phyloP scores from a whole-genome alignment of 2,888 invertebrate genomes.

The Pegoplata infirma region DNA sequence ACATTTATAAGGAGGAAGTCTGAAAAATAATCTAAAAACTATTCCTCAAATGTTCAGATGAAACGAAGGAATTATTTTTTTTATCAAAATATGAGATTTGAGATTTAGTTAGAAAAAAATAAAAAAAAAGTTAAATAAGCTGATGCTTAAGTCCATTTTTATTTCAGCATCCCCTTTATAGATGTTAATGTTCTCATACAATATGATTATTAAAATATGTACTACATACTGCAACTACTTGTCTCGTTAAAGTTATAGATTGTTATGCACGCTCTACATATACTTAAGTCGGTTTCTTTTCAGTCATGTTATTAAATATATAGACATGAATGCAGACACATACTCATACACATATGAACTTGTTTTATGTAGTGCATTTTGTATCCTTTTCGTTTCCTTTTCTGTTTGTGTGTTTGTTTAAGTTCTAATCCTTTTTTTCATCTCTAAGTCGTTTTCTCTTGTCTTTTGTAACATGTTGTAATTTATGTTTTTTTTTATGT shows the following conservation, averaged over 20 bases:
- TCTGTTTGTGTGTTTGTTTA: conserved; percentile 11
- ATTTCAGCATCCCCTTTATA: too few species aligned
- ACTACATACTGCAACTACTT: conserved; percentile 43
- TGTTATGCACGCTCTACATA: conserved; percentile 60
- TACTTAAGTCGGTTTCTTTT: conserved; percentile 47
- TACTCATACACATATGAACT: not conserved
- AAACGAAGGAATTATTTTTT: too few species aligned
- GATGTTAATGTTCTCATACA: not conserved
- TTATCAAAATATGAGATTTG: too few species aligned
- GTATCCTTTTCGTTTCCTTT: conserved; percentile 19
- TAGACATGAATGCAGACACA: not conserved
- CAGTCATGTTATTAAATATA: too few species aligned
- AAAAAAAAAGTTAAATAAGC: too few species aligned
- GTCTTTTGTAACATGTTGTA: conserved; percentile 51
- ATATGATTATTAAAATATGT: not conserved
- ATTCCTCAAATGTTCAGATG: too few species aligned
- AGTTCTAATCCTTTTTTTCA: conserved; percentile 57
- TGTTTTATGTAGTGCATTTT: conserved; percentile 9
- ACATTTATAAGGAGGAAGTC: too few species aligned
- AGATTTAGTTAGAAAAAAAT: too few species aligned
- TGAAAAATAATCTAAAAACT: too few species aligned
- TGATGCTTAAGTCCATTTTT: too few species aligned
- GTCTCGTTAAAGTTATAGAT: conserved; percentile 62
- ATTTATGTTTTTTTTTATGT: conserved; percentile 48
- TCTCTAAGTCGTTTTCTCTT: conserved; percentile 57